phyloP scores from a whole-genome alignment of 2,113 vertebrate genomes.

The Chinchilla lanigera region DNA sequence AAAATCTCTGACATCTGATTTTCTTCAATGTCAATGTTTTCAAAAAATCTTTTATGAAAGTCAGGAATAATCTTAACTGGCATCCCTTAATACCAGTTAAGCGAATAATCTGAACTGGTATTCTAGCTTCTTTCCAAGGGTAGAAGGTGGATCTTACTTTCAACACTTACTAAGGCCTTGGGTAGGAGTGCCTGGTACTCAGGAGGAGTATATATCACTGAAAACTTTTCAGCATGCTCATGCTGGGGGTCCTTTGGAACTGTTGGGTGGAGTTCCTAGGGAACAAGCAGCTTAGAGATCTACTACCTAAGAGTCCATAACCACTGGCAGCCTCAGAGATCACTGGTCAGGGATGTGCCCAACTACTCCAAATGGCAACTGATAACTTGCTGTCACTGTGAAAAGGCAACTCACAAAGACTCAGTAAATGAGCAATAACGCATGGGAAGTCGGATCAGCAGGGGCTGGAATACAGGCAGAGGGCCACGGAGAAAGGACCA shows the following conservation, averaged over 20 bases:
- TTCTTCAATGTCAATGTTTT: background rate
- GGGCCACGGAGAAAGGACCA: background rate
- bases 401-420: background rate
- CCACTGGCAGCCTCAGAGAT: background rate
- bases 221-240: background rate
- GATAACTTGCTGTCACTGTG: background rate
- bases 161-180: background rate
- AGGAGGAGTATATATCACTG: background rate
- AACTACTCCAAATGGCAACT: background rate
- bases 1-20: background rate
- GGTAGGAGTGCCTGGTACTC: background rate
- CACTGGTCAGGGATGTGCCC: background rate
- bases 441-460: background rate
- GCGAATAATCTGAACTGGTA: too few species aligned
- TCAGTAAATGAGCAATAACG: background rate
- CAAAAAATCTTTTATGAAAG: background rate
- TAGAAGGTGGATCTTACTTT: constrained; percentile 14
- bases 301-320: background rate
- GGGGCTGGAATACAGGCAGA: background rate
- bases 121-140: background rate
- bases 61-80: background rate
- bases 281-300: background rate
- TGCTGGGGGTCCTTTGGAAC: background rate
- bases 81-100: background rate
- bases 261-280: background rate